A percentile compares a stretch with the other conserved stretches of the same genome.
These are phyloP conservation scores for Apteryx owenii DNA, from an alignment of 2,113 vertebrate genomes.

Conservation along the genomic window DNA sequence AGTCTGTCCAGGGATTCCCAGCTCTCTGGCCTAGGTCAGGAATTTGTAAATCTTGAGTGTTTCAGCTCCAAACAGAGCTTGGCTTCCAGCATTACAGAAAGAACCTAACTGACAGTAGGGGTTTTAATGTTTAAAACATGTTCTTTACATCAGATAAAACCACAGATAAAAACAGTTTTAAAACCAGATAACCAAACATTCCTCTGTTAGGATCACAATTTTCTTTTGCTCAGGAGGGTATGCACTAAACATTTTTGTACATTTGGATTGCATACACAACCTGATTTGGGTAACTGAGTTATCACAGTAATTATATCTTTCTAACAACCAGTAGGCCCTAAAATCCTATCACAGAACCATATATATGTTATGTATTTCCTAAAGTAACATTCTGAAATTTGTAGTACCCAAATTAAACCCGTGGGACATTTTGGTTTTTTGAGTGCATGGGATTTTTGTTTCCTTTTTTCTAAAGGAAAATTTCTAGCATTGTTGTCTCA, in stretches of 20 bases:
- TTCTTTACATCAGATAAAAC: background rate
- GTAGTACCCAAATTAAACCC: background rate
- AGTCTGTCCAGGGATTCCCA: background rate
- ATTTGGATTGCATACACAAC: background rate
- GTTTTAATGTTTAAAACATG: background rate
- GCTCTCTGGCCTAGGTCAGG: background rate
- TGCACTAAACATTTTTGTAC: background rate
- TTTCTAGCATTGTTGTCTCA: background rate
- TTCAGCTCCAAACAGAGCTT: background rate
- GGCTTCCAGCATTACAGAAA: background rate
- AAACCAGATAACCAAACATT: background rate
- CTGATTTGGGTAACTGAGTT: background rate
- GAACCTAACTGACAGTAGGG: too few relatives aligned
- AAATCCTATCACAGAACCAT: background rate
- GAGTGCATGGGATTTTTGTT: background rate
- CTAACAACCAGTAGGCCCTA: background rate
- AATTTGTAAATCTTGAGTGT: background rate
- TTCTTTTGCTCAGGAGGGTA: background rate
- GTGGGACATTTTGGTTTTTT: background rate
- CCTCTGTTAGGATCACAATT: background rate
- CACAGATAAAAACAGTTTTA: background rate
- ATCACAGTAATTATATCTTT: background rate
- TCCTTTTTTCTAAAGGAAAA: background rate
- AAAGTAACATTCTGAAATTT: background rate
- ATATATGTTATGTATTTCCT: background rate